phyloP scores from a whole-genome alignment of 2,113 vertebrate species.

The Chaetops frenatus region DNA sequence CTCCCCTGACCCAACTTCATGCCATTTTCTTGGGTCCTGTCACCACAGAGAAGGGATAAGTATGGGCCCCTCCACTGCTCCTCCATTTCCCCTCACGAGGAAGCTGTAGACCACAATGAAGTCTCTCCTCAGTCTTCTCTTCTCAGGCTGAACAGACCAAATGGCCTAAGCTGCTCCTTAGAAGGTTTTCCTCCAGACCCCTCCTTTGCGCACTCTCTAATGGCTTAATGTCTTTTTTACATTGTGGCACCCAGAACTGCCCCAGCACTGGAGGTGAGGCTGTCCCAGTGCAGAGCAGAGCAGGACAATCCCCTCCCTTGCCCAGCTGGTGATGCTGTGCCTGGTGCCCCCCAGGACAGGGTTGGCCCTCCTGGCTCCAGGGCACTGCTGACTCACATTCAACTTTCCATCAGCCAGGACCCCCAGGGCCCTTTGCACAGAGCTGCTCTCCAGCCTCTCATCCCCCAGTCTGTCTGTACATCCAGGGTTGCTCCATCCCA shows the following conservation, averaged over 20 bases:
- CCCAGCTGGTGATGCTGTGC: not conserved
- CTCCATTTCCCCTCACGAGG: not conserved
- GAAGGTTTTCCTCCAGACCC: not conserved
- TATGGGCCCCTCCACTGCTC: not conserved
- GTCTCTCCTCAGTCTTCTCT: not conserved
- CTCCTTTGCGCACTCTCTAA: not conserved
- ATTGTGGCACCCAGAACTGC: not conserved
- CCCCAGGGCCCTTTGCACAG: not conserved
- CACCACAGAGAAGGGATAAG: not conserved
- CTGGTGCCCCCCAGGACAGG: not conserved
- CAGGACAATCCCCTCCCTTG: not conserved
- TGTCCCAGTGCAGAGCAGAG: not conserved
- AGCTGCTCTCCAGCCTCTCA: not conserved
- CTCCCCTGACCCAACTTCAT: not conserved
- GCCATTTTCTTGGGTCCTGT: not conserved
- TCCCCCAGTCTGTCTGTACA: rapidly evolving
- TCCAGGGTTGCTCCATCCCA: not conserved
- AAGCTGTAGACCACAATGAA: not conserved
- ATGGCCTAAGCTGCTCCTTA: not conserved
- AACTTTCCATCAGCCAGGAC: not conserved
- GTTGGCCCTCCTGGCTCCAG: not conserved
- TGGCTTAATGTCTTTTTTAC: too few relatives aligned
- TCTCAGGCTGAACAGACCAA: not conserved
- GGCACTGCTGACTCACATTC: not conserved
- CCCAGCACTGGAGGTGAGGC: not conserved